Evolutionary conservation across 2,113 vertebrate species (phyloP).

Genomic region (Pelvicachromis taeniatus): DNA sequence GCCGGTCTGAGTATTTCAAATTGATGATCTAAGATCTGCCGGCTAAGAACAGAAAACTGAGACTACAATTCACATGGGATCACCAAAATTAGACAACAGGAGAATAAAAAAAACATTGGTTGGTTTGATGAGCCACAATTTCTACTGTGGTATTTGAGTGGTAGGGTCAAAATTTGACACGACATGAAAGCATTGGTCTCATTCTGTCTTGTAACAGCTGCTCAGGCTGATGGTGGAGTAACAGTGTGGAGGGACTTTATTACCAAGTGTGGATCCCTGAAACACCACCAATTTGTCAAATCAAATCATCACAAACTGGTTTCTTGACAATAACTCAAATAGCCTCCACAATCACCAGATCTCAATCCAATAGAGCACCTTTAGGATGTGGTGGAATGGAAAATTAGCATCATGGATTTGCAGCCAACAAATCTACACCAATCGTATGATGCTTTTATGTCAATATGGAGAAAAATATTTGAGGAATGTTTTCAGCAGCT

Average conservation of each 20-base stretch:
- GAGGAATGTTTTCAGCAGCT: not conserved
- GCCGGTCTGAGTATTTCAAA: not conserved
- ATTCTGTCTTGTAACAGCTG: not conserved
- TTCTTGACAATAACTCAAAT: not conserved
- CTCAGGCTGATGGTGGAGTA: fast-evolving
- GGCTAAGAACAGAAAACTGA: too few relatives aligned
- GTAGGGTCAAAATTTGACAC: not conserved
- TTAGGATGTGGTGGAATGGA: not conserved
- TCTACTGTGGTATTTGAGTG: fast-evolving
- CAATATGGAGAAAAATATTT: not conserved
- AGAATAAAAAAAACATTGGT: too few relatives aligned
- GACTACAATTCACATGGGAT: too few relatives aligned
- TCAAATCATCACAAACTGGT: not conserved
- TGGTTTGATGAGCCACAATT: not conserved
- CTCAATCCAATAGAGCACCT: not conserved
- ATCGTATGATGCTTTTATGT: not conserved
- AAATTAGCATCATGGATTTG: not conserved
- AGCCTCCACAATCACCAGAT: not conserved
- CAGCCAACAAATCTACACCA: not conserved
- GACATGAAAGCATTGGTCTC: not conserved
- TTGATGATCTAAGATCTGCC: not conserved
- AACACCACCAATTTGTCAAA: too few relatives aligned
- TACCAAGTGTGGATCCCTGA: not conserved
- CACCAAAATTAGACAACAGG: too few relatives aligned
- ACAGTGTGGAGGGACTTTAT: not conserved